A percentile compares a stretch with the other conserved stretches of the same genome.
These are phyloP conservation scores for Tetragonisca angustula DNA, from an alignment of 2,888 invertebrate genomes.

Conservation along the genomic window DNA sequence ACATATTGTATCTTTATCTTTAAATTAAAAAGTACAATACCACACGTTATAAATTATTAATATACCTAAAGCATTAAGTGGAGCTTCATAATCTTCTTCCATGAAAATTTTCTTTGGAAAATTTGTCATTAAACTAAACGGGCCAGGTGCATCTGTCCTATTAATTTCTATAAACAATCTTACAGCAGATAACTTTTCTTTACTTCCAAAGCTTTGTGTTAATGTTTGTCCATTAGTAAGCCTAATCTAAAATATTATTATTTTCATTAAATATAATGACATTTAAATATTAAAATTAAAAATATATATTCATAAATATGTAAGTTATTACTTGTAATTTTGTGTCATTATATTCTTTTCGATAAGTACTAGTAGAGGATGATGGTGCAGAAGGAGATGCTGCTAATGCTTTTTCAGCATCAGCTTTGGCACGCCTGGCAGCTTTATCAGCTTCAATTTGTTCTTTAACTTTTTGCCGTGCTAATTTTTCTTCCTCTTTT, in stretches of 20 bases:
- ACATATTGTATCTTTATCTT: background rate
- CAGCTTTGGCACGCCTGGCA: slow-evolving; percentile 89
- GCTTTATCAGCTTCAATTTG: slow-evolving; percentile 97
- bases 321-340: slow-evolving; percentile 86
- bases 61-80: slow-evolving; percentile 92
- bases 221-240: slow-evolving; percentile 90
- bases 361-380: slow-evolving; percentile 72
- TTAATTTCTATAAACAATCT: slow-evolving; percentile 95
- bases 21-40: too few species aligned
- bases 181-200: slow-evolving; percentile 96
- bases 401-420: slow-evolving; percentile 81
- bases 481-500: slow-evolving; percentile 94
- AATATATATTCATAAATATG: background rate
- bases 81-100: slow-evolving; percentile 94
- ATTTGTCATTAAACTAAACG: slow-evolving; percentile 94
- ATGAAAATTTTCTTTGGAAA: slow-evolving; percentile 96
- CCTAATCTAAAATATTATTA: slow-evolving; percentile 86
- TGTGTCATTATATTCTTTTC: slow-evolving; percentile 89
- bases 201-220: slow-evolving; percentile 91
- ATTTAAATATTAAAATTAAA: background rate
- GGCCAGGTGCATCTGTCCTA: slow-evolving; percentile 88
- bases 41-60: background rate
- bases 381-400: slow-evolving; percentile 80
- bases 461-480: slow-evolving; percentile 93
- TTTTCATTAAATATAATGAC: background rate